phyloP scores from a whole-genome alignment of 2,888 invertebrate species.

The Dryobota labecula region DNA sequence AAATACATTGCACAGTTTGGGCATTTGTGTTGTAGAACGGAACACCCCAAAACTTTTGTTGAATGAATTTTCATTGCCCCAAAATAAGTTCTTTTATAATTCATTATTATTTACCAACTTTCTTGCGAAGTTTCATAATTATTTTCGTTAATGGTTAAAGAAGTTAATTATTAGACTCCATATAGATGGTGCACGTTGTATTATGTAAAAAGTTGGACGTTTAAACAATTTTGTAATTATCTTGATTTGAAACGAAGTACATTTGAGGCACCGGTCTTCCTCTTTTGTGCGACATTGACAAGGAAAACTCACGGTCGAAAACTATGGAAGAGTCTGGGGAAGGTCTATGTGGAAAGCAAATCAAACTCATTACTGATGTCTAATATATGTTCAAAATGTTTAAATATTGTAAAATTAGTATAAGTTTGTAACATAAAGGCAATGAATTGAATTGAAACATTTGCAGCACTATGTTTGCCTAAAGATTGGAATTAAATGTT shows the following conservation, averaged over 20 bases:
- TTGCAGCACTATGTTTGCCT: too few relatives aligned
- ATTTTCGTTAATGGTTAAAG: constrained; percentile 30
- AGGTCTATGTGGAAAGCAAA: not conserved
- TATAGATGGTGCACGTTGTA: not conserved
- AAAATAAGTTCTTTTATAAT: constrained; percentile 40
- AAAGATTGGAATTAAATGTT: not conserved
- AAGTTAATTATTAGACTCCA: constrained; percentile 17
- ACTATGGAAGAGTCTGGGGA: not conserved
- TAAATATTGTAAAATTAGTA: not conserved
- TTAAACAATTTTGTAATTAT: not conserved
- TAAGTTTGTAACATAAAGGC: not conserved
- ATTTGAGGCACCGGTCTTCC: not conserved
- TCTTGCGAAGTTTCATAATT: constrained; percentile 26
- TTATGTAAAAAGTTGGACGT: not conserved
- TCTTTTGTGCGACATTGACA: not conserved
- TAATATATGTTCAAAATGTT: not conserved
- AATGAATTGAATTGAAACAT: not conserved
- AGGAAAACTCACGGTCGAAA: not conserved
- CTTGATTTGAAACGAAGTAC: not conserved
- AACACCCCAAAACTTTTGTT: constrained; percentile 43
- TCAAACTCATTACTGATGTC: not conserved
- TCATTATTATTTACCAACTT: constrained; percentile 34
- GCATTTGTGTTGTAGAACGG: constrained; percentile 33
- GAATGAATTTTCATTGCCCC: constrained; percentile 45
- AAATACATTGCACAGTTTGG: constrained; percentile 41